Base-by-base conservation (phyloP, 2,113 vertebrate species). In the Callaeas wilsoni region DNA sequence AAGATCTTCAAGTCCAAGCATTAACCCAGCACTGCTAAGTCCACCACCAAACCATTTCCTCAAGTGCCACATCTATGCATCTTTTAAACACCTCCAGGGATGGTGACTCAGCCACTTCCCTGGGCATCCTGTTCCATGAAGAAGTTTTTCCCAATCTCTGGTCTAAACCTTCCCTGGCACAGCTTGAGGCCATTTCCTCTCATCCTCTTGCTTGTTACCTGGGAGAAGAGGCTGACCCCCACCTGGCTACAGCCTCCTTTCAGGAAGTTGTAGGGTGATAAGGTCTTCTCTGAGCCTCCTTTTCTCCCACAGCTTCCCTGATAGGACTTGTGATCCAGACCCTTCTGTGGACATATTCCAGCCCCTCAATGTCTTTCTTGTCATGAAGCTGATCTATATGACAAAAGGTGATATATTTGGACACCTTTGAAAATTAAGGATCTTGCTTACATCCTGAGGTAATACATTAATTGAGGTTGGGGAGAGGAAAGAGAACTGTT, bases 191-290 rank as follows among this genome's bases (percentile, higher is more conserved):
- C 4, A 1, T 55, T 55, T 76, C 22, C 30, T 49, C 18, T 76
- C 41, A 16, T 47, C 26, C 41, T 32, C 21, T 47, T 47, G 7
- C n/a, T 55, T 49, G 6, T 49, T 29, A 33, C 7, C 17, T 47
- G 63, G 30, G 30, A 69, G n/a, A 69, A 90, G 14, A 13, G 41
- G 21, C 41, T 0, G 0, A 15, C 12, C 5, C 29, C 16, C 16
- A 27, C n/a, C 53, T 62, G 13, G 13, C 30, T 47, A 23, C n/a
- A 22, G 0, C 1, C 7, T 83, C 62, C 30, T 69, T n/a, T 35
- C 14, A 68, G 41, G 25, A 5, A 32, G 20, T 1, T 25, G 19
- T 41, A 41, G n/a, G 21, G 42, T n/a, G 7, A 27, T 47, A 7
- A 89, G 26, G 3, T 76, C 62, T 60, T 44, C 39, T 60, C 41